phyloP scores from a whole-genome alignment of 1,140 invertebrate genomes.

The Meloidogyne hapla region DNA sequence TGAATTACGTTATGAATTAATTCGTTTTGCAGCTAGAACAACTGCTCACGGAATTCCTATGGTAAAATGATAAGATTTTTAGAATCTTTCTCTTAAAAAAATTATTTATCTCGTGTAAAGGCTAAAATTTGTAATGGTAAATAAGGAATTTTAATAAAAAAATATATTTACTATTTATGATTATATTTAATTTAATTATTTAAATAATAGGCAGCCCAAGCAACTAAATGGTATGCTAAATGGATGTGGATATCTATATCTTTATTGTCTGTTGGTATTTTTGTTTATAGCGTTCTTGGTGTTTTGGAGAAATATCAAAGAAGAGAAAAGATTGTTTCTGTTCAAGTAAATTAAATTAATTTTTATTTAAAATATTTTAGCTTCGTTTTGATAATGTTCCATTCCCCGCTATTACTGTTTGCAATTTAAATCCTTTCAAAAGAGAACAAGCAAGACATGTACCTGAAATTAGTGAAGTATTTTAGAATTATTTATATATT shows the following conservation, averaged over 20 bases:
- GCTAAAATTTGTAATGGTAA: no score
- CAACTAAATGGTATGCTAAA: conserved; percentile 45
- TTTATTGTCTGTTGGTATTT: conserved; percentile 42
- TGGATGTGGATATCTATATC: conserved; percentile 39
- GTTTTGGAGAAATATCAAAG: conserved; percentile 48
- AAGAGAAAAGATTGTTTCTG: conserved; percentile 61
- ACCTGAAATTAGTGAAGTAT: conserved; percentile 58
- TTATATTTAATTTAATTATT: no score
- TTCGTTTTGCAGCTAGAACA: conserved; percentile 49
- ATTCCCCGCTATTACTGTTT: conserved; percentile 60
- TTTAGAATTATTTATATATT: conserved; percentile 20
- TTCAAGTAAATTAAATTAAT: conserved; percentile 46
- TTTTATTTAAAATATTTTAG: conserved; percentile 43
- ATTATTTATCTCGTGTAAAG: no score
- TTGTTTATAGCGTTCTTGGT: conserved; percentile 39
- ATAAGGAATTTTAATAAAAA: no score
- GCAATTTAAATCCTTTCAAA: conserved; percentile 61
- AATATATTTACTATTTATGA: no score
- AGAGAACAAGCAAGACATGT: conserved; percentile 56
- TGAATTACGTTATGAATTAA: conserved; percentile 46
- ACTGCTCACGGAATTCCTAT: conserved; percentile 54
- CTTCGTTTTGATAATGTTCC: conserved; percentile 57
- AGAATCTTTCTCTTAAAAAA: no score
- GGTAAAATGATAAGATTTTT: conserved; percentile 23
- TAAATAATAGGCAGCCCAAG: conserved; percentile 40